A percentile compares a stretch with the other conserved stretches of the same genome.
Conservation (phyloP, 2,888 invertebrate genomes). For the Diloba caeruleocephala region DNA sequence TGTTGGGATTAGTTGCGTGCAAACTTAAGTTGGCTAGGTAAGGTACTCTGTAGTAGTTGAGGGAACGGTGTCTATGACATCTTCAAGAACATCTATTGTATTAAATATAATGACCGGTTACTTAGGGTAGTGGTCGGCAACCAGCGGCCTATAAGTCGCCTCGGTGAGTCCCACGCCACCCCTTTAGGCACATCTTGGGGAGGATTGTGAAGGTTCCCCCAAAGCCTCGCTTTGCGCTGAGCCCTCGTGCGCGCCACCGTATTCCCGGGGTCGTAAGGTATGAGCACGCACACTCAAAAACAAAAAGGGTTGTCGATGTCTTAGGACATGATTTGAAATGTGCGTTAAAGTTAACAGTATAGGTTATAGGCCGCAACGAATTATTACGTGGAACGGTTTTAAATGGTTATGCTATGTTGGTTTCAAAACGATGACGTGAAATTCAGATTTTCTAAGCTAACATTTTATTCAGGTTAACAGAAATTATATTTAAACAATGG, state of each 20-base stretch:
- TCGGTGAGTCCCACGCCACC: too few relatives aligned
- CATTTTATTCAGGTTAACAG: conserved; percentile 25
- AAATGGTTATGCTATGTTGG: neutral
- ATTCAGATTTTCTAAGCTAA: conserved; percentile 6
- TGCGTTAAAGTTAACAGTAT: conserved; percentile 15
- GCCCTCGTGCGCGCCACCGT: too few relatives aligned
- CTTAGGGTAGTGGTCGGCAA: too few relatives aligned
- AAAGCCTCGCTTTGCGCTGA: too few relatives aligned
- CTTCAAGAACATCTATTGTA: conserved; percentile 47
- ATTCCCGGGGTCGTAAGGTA: too few relatives aligned
- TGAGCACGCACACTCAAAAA: too few relatives aligned
- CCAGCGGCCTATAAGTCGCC: too few relatives aligned
- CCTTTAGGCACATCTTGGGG: too few relatives aligned
- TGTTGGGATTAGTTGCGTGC: neutral
- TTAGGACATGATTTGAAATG: conserved; percentile 37
- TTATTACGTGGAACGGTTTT: conserved; percentile 11
- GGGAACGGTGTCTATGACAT: conserved; percentile 44
- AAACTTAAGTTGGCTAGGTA: conserved; percentile 12
- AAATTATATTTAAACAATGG: conserved; percentile 29
- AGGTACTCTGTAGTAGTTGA: conserved; percentile 26
- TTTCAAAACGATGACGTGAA: conserved; percentile 1
- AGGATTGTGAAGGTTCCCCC: too few relatives aligned
- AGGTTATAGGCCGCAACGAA: conserved; percentile 6
- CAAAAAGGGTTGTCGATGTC: too few relatives aligned
- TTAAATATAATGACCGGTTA: conserved; percentile 26